A percentile compares a stretch with the other conserved stretches of the same genome.
phyloP scores from a whole-genome alignment of 2,888 invertebrate species.

The Amorpha juglandis region DNA sequence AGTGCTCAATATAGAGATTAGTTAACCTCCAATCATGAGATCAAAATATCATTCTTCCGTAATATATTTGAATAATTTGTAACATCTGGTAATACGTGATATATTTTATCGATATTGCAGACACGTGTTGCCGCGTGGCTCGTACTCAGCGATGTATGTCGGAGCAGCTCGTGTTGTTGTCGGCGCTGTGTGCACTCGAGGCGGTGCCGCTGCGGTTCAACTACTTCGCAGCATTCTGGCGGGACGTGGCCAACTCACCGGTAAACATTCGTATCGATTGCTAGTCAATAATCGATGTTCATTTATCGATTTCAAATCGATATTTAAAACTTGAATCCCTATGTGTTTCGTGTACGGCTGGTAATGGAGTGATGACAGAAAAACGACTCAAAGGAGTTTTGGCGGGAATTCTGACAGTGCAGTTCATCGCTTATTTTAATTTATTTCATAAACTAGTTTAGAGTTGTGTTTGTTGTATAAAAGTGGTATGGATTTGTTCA shows the following conservation, averaged over 20 bases:
- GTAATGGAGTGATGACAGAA: background rate
- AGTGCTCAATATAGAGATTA: too few species aligned
- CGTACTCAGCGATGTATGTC: constrained; percentile 94
- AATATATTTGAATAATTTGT: too few species aligned
- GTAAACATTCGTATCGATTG: constrained; percentile 59
- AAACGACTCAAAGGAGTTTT: too few species aligned
- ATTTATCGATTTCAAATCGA: background rate
- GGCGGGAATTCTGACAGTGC: background rate
- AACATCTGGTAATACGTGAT: too few species aligned
- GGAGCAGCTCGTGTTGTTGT: constrained; percentile 92
- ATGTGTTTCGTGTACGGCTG: background rate
- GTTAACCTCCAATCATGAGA: too few species aligned
- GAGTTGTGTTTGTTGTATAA: too few species aligned
- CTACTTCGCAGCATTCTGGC: constrained; percentile 96
- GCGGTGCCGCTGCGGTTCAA: constrained; percentile 94
- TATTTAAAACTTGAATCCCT: background rate
- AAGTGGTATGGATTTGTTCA: too few species aligned
- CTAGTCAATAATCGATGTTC: too few species aligned
- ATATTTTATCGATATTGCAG: constrained; percentile 41
- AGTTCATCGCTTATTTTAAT: too few species aligned
- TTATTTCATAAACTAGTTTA: too few species aligned
- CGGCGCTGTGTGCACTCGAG: constrained; percentile 95
- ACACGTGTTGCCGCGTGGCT: constrained; percentile 90
- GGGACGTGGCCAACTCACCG: constrained; percentile 92
- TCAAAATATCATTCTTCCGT: too few species aligned